Percentiles rank a stretch among this genome's conserved stretches.
Evolutionary conservation across 1,140 invertebrate genomes (phyloP).

Genomic region (Limonius californicus): DNA sequence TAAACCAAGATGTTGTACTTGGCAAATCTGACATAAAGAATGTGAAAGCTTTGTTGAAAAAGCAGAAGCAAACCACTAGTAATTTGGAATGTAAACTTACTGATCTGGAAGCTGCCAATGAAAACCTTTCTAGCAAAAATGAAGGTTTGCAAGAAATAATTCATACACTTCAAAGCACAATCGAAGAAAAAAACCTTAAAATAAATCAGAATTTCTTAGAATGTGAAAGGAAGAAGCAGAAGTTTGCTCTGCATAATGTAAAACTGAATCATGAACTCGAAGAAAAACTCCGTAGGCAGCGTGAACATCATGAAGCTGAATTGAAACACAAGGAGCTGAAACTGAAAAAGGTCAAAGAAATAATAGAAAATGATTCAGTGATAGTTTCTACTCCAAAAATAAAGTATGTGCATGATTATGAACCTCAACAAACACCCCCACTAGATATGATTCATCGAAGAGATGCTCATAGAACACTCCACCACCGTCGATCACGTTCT

Average conservation of each 20-base stretch:
- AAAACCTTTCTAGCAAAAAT: conserved; percentile 51
- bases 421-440: too few relatives aligned
- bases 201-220: conserved; percentile 70
- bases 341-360: conserved; percentile 51
- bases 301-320: conserved; percentile 56
- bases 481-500: conserved; percentile 64
- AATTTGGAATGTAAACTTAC: conserved; percentile 56
- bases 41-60: conserved; percentile 34
- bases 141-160: conserved; percentile 38
- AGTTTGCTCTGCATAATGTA: conserved; percentile 66
- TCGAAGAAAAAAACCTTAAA: conserved; percentile 65
- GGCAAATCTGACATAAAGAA: conserved; percentile 36
- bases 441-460: too few relatives aligned
- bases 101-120: conserved; percentile 52
- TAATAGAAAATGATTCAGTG: conserved; percentile 38
- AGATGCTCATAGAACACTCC: too few relatives aligned
- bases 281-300: conserved; percentile 62
- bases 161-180: conserved; percentile 40
- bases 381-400: too few relatives aligned
- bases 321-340: conserved; percentile 54
- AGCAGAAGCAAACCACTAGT: conserved; percentile 58
- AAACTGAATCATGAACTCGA: conserved; percentile 64
- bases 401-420: too few relatives aligned
- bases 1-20: conserved; percentile 35
- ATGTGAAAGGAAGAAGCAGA: conserved; percentile 70